Evolutionary conservation across 92 coral and sea anemone genomes (phyloP).

Genomic region (Porites divaricata): DNA sequence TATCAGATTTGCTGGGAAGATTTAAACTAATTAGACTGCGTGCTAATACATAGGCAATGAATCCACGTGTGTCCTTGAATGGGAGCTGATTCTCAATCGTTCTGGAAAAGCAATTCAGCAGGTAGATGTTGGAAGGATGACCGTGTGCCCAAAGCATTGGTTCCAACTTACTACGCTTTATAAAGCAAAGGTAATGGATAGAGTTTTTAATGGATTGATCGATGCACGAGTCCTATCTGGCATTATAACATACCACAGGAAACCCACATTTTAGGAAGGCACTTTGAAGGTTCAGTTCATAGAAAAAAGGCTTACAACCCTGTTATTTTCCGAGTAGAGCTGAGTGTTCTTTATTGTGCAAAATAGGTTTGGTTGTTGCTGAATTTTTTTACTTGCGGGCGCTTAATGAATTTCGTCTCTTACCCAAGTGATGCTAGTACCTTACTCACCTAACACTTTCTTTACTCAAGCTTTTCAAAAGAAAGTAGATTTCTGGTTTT

Average conservation of each 20-base stretch:
- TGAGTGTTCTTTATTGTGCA: neutral
- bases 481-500: neutral
- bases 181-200: too few relatives aligned
- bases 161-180: conserved; percentile 23
- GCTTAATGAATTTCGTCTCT: neutral
- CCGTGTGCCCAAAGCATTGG: conserved; percentile 51
- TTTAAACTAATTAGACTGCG: neutral
- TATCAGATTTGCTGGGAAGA: too few relatives aligned
- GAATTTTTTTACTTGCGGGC: neutral
- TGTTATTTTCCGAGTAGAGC: too few relatives aligned
- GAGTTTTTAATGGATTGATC: too few relatives aligned
- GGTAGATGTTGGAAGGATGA: conserved; percentile 26
- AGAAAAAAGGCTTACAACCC: too few relatives aligned
- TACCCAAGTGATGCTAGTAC: conserved; percentile 16
- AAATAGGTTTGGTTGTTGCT: conserved; percentile 2
- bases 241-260: too few relatives aligned
- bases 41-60: too few relatives aligned
- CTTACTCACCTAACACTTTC: conserved; percentile 15
- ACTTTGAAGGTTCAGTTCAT: too few relatives aligned
- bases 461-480: neutral
- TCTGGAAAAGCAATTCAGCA: conserved; percentile 38
- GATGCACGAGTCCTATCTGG: too few relatives aligned
- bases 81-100: conserved; percentile 51
- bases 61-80: too few relatives aligned
- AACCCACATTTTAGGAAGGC: too few relatives aligned